Base-by-base conservation (phyloP, 2,888 invertebrate genomes). In the Synanthedon formicaeformis region DNA sequence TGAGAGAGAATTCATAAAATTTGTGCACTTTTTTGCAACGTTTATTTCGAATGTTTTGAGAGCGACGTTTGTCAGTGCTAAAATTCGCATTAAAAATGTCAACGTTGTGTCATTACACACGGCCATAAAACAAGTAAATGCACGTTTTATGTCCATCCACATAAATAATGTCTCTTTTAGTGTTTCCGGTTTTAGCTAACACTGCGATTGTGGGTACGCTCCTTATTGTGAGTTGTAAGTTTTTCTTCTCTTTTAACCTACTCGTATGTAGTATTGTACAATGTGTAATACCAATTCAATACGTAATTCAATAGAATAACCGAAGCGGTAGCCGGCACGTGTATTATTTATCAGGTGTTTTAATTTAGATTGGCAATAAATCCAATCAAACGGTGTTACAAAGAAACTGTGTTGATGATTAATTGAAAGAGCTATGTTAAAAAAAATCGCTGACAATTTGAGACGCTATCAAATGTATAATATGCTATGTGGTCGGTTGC, bases 11-110 rank as follows among this genome's bases (percentile, higher is more conserved):
- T 66, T 81, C 69, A 72, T 72, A 63, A 65, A 75, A 80, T 76
- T 69, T 77, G 73, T 85, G 86, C 86, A 86, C 69, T 83, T 82
- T 50, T 84, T 84, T 83, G 81, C 82, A 81, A 64, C 65, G 67
- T 71, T 66, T 79, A 79, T 76, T 72, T 68, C 73, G 76, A 78
- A 79, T 71, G 68, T 64, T 60, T 63, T 61, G 60, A 59, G 58
- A 63, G 60, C 60, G 59, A 63, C 67, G 58, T 73, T 72, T 74
- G 72, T 64, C 76, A 71, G 76, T 76, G 77, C 71, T 70, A 76
- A 77, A 76, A 73, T 73, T 75, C 73, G 66, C 78, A 73, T 77
- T 76, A 73, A 79, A 75, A 70, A 74, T 76, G 75, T 75, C 74
- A 73, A 66, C 67, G 60, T 67, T 60, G 70, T 73, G 75, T 73